Evolutionary conservation across 2,113 vertebrate genomes (phyloP).

Genomic region (Peucedramus taeniatus): DNA sequence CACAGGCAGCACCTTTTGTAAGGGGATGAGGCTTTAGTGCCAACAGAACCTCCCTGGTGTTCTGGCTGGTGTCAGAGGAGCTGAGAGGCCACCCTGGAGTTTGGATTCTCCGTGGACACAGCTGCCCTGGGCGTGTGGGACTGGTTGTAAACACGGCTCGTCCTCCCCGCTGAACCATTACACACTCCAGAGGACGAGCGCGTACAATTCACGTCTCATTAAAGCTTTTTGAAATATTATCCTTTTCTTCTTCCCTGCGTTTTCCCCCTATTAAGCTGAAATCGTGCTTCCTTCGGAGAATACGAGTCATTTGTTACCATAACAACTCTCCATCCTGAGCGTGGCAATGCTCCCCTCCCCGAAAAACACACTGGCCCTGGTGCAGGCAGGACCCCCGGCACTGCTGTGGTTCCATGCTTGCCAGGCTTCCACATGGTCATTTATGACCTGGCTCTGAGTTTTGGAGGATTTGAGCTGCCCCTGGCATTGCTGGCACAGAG

Average conservation of each 20-base stretch:
- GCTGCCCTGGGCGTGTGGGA: fast-evolving
- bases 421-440: not conserved
- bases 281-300: conserved; percentile 43
- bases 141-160: fast-evolving
- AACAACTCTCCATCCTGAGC: conserved; percentile 43
- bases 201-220: not conserved
- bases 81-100: fast-evolving
- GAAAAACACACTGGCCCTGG: not conserved
- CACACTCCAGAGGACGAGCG: not conserved
- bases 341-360: not conserved
- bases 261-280: conserved; percentile 28
- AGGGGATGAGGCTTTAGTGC: not conserved
- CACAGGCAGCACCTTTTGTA: not conserved
- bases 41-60: fast-evolving
- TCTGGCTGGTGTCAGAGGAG: not conserved
- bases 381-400: not conserved
- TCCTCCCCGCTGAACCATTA: not conserved
- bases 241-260: not conserved
- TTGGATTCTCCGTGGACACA: fast-evolving
- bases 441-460: not conserved
- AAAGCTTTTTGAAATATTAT: conserved; percentile 35
- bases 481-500: not conserved
- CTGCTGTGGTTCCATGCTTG: not conserved
- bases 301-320: conserved; percentile 71
- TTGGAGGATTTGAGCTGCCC: not conserved